Conservation (phyloP, 2,888 invertebrate species). For the Oscheius sp. region DNA sequence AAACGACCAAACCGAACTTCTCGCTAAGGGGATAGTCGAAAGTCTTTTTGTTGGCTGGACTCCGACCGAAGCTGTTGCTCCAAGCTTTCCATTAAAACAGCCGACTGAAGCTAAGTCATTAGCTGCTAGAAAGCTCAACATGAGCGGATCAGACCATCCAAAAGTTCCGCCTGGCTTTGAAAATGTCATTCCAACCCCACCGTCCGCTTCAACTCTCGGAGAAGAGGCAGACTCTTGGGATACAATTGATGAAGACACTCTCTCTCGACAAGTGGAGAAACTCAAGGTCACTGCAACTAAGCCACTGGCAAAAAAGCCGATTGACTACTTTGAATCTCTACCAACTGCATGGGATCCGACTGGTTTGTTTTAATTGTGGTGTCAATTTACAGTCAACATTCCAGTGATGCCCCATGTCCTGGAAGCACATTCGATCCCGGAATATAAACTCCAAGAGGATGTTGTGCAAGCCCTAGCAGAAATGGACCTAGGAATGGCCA, state of each 20-base stretch:
- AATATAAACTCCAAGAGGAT: slow-evolving; percentile 45
- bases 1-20: slow-evolving; percentile 19
- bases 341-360: slow-evolving; percentile 9
- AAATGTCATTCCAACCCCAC: neutral
- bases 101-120: neutral
- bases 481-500: slow-evolving; percentile 35
- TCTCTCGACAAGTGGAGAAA: slow-evolving; percentile 20
- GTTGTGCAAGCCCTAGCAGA: slow-evolving; percentile 40
- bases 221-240: slow-evolving; percentile 29
- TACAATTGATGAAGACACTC: slow-evolving; percentile 18
- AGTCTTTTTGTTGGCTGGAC: slow-evolving; percentile 23
- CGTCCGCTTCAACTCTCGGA: too few relatives aligned
- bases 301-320: slow-evolving; percentile 9
- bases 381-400: too few relatives aligned
- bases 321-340: slow-evolving; percentile 34
- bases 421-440: slow-evolving; percentile 43
- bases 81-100: slow-evolving; percentile 1
- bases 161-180: neutral
- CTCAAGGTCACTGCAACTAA: slow-evolving; percentile 6
- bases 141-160: slow-evolving; percentile 3
- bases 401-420: slow-evolving; percentile 39
- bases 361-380: too few relatives aligned
- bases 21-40: slow-evolving; percentile 27
- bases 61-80: slow-evolving; percentile 8
- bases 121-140: slow-evolving; percentile 8